phyloP scores from a whole-genome alignment of 1,140 invertebrate genomes.

The Frieseomelitta varia region DNA sequence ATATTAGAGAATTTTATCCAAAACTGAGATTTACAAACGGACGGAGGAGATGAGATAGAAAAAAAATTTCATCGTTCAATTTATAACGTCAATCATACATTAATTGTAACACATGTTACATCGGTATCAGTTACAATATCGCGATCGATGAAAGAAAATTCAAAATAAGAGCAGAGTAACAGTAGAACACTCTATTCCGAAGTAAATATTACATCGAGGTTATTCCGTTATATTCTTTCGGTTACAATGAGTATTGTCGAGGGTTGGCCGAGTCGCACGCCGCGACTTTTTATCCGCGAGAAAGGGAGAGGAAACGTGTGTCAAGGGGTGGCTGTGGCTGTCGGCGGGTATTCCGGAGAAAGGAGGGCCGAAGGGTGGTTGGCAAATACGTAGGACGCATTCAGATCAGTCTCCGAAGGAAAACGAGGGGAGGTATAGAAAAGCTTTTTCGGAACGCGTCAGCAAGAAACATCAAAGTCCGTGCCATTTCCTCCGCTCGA shows the following conservation, averaged over 20 bases:
- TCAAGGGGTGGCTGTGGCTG: slow-evolving; percentile 47
- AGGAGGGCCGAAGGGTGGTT: slow-evolving; percentile 45
- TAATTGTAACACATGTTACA: too few species aligned
- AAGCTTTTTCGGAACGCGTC: slow-evolving; percentile 70
- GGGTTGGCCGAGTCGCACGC: not conserved
- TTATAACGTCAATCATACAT: too few species aligned
- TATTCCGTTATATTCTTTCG: not conserved
- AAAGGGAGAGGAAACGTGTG: slow-evolving; percentile 56
- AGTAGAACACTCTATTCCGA: not conserved
- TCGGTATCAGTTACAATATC: not conserved
- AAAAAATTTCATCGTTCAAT: not conserved
- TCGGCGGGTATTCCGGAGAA: slow-evolving; percentile 43
- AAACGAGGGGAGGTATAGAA: slow-evolving; percentile 52
- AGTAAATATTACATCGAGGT: not conserved
- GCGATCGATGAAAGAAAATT: not conserved
- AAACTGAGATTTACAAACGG: not conserved
- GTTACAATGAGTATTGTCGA: not conserved
- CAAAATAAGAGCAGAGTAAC: not conserved
- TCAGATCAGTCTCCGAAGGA: slow-evolving; percentile 73
- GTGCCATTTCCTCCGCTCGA: slow-evolving; percentile 68
- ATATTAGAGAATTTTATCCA: not conserved
- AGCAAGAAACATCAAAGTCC: slow-evolving; percentile 77
- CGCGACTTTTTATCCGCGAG: slow-evolving; percentile 57
- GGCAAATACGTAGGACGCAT: slow-evolving; percentile 78
- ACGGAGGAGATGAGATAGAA: not conserved